Evolutionary conservation across 2,113 vertebrate species (phyloP).

Genomic region (Phylloscopus trochilus): DNA sequence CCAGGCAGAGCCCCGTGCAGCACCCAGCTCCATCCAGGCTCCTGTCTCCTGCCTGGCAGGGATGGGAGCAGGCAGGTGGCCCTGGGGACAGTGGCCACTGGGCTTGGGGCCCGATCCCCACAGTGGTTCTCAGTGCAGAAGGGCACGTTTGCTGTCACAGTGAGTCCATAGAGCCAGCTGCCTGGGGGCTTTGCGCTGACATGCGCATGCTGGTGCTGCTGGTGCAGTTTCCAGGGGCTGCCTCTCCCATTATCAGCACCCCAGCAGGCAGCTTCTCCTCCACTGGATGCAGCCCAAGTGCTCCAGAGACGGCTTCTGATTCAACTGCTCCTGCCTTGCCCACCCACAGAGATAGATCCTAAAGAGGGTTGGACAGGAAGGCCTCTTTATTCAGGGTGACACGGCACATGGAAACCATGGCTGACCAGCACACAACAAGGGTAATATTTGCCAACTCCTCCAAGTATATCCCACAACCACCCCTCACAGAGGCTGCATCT

Average conservation of each 20-base stretch:
- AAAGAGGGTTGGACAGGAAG: background rate
- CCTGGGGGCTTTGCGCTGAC: background rate
- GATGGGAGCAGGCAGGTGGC: background rate
- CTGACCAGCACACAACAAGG: background rate
- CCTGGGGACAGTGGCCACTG: background rate
- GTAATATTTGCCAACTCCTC: background rate
- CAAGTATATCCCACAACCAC: background rate
- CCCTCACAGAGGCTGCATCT: background rate
- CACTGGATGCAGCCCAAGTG: rapidly evolving
- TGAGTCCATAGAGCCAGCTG: background rate
- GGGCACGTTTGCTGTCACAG: background rate
- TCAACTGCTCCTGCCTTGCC: background rate
- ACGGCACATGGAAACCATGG: background rate
- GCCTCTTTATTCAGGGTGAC: background rate
- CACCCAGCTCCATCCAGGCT: rapidly evolving
- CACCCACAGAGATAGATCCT: background rate
- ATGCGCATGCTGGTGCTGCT: background rate
- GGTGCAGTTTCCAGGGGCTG: background rate
- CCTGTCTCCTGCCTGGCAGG: background rate
- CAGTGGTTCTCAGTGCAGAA: background rate
- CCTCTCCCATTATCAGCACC: background rate
- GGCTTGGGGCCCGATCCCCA: background rate
- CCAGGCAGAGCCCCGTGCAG: background rate
- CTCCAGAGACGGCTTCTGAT: background rate
- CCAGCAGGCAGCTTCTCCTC: background rate